phyloP scores from a whole-genome alignment of 2,113 vertebrate genomes.

The Nestor notabilis region DNA sequence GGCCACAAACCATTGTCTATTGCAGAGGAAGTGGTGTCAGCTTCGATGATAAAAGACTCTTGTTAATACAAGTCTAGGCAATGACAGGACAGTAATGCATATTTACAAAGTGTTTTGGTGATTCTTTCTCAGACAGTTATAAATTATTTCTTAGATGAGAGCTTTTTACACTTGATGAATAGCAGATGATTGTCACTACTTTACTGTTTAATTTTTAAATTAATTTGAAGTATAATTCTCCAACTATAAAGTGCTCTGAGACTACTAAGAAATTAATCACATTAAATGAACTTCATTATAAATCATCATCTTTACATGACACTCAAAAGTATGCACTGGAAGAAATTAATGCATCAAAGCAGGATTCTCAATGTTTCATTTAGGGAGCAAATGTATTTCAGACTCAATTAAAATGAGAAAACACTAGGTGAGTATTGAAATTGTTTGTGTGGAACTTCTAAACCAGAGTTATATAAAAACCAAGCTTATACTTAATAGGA shows the following conservation, averaged over 20 bases:
- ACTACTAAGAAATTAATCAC: conserved; percentile 54
- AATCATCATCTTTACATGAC: conserved; percentile 21
- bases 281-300: conserved; percentile 56
- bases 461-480: neutral
- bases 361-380: conserved; percentile 14
- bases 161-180: conserved; percentile 36
- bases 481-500: neutral
- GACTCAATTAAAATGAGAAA: conserved; percentile 22
- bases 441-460: neutral
- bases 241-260: conserved; percentile 18
- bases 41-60: neutral
- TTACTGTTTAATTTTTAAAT: conserved; percentile 56
- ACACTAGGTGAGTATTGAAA: neutral
- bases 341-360: conserved; percentile 46
- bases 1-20: neutral
- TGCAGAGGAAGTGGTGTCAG: neutral
- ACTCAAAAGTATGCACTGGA: neutral
- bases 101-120: conserved; percentile 15
- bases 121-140: neutral
- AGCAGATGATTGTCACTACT: conserved; percentile 46
- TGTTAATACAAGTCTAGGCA: neutral
- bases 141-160: conserved; percentile 27
- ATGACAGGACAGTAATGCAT: neutral
- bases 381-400: conserved; percentile 22
- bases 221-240: conserved; percentile 58